A percentile compares a stretch with the other conserved stretches of the same genome.
Conservation (phyloP, 2,797 vertebrate species). For the Betta splendens region DNA sequence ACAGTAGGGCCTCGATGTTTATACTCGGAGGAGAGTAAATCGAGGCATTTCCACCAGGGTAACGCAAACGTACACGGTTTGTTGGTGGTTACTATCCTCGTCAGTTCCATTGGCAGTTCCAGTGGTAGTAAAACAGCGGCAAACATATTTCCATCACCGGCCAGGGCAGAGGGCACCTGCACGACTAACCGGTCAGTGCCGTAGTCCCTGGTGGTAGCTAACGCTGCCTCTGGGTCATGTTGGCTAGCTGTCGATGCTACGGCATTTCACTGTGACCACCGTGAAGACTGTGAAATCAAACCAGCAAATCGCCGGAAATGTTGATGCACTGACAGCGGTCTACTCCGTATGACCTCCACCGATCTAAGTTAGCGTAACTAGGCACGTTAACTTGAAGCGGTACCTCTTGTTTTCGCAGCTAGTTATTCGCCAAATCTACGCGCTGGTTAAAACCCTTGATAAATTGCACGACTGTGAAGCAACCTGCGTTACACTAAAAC, state of each 20-base stretch:
- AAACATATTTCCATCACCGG: neutral
- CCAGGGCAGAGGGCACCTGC: conserved; percentile 20
- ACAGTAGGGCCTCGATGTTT: conserved; percentile 18
- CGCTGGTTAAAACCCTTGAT: neutral
- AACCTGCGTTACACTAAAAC: too few relatives aligned
- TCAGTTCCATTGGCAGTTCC: fast-evolving
- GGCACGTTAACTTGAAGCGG: conserved; percentile 12
- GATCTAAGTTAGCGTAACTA: conserved; percentile 1
- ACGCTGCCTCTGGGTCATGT: conserved; percentile 9
- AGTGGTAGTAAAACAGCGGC: neutral
- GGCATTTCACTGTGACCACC: neutral
- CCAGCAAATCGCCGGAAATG: fast-evolving
- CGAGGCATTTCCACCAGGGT: neutral
- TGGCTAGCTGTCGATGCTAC: conserved; percentile 31
- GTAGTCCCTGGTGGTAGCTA: conserved; percentile 31
- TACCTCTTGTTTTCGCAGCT: neutral
- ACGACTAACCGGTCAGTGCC: conserved; percentile 6
- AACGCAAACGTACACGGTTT: neutral
- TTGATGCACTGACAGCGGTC: neutral
- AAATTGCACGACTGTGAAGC: neutral
- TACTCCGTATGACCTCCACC: conserved; percentile 44
- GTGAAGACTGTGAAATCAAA: neutral
- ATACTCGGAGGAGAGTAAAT: neutral
- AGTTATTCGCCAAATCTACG: neutral
- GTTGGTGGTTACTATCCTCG: fast-evolving